Evolutionary conservation across 2,113 vertebrate genomes (phyloP), one percentile per base, ranked within the genome.

Genomic region (Nesogale talazaci): DNA sequence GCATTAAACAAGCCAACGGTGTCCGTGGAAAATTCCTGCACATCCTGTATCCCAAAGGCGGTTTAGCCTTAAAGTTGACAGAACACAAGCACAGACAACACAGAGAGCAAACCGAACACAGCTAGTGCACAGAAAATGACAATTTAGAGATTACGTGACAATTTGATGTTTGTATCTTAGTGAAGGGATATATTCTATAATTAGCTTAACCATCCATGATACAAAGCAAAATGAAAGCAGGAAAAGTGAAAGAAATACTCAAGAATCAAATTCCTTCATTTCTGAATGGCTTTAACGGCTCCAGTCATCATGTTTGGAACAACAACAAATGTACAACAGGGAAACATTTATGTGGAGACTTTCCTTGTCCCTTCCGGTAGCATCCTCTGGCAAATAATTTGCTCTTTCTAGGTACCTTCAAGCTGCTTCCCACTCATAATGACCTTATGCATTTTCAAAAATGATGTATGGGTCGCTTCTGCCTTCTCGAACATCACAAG

Each of bases 21-120:
- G 38, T 29, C 38, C 63, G 8, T 86, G 40, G 61, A 95, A 86
- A 74, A 76, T 22, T 42, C 86, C 11, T 19, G 2, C 59, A 27
- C 34, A 83, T 86, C 77, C n/a, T 76, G 61, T 52, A 77, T 52
- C 81, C 6, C 67, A 85, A 85, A 9, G 34, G 10, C 81, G 40
- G 5, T 67, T 80, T 42, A 38, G 12, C 91, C 59, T 72, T 74
- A 59, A 80, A 80, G 81, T 78, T 83, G 12, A 10, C 83, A 88
- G 95, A 61, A 57, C 69, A 42, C 19, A 88, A 25, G 83, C 87
- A 61, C 17, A 83, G 59, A 89, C 69, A 22, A 88, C 19, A 82
- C 2, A 90, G 4, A 69, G 23, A 74, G n/a, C 40, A 42, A 57
- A 75, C 0, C 59, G 17, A 82, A 56, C 40, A 82, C 16, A 74